Percentiles rank a stretch among this genome's conserved stretches.
These are phyloP conservation scores for Rhinichthys osculus DNA, from an alignment of 2,797 vertebrate species.

Conservation along the genomic window DNA sequence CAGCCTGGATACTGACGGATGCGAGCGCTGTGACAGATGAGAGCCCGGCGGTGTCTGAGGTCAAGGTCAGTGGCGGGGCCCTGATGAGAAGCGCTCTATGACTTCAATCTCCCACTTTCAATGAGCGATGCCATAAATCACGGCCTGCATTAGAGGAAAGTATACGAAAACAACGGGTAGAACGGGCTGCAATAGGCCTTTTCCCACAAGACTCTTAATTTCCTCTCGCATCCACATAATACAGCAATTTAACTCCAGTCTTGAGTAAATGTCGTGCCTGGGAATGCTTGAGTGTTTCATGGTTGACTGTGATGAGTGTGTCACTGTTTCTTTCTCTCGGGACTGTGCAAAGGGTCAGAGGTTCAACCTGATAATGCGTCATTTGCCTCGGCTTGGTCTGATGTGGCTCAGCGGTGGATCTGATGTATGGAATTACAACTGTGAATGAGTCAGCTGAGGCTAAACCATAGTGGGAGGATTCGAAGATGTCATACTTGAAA, in stretches of 20 bases:
- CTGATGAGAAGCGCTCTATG: constrained; percentile 38
- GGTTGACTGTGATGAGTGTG: constrained; percentile 36
- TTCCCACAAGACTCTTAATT: constrained; percentile 10
- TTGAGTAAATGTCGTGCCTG: neutral
- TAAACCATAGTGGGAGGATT: constrained; percentile 13
- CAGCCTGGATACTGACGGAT: constrained; percentile 46
- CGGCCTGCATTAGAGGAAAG: constrained; percentile 12
- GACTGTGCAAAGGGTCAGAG: constrained; percentile 12
- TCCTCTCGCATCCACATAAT: constrained; percentile 10
- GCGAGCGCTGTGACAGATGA: constrained; percentile 55
- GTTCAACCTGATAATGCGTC: constrained; percentile 40
- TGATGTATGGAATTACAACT: constrained; percentile 36
- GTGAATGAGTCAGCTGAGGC: constrained; percentile 46
- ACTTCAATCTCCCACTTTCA: constrained; percentile 49
- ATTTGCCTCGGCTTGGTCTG: constrained; percentile 5
- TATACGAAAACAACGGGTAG: neutral
- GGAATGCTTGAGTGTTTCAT: constrained; percentile 8
- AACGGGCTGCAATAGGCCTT: neutral
- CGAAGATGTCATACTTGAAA: constrained; percentile 1
- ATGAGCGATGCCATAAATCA: constrained; percentile 55
- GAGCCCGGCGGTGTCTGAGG: constrained; percentile 45
- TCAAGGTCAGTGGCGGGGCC: constrained; percentile 59
- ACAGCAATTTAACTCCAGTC: constrained; percentile 13
- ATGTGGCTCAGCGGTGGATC: constrained; percentile 5
- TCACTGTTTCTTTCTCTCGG: constrained; percentile 2